Percentiles rank a stretch among this genome's conserved stretches.
phyloP scores from a whole-genome alignment of 1,140 invertebrate genomes.

The Araneus ventricosus region DNA sequence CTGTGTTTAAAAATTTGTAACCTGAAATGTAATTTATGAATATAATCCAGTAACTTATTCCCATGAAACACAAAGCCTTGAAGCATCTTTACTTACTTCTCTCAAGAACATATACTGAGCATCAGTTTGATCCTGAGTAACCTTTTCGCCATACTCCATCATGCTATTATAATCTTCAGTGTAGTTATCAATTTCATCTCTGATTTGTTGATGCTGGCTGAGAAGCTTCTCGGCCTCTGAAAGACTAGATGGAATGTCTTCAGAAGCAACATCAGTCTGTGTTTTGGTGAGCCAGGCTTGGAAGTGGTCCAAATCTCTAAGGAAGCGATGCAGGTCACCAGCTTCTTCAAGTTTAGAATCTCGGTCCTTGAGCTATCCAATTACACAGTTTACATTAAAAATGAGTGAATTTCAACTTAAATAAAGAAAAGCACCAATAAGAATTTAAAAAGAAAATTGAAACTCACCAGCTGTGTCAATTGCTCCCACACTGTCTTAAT shows the following conservation, averaged over 20 bases:
- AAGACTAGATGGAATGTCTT: constrained; percentile 97
- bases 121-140: constrained; percentile 91
- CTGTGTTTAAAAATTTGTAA: too few species aligned
- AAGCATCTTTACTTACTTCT: constrained; percentile 82
- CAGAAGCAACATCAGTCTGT: constrained; percentile 97
- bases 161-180: constrained; percentile 98
- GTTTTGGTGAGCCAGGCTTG: constrained; percentile 99
- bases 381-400: neutral
- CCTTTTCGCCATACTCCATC: constrained; percentile 99
- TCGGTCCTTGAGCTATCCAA: constrained; percentile 91
- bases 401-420: too few species aligned
- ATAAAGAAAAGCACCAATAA: constrained; percentile 7
- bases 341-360: constrained; percentile 99
- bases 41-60: too few species aligned
- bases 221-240: constrained; percentile 98
- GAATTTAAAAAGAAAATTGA: neutral
- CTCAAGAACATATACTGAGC: constrained; percentile 99
- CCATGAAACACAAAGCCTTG: neutral
- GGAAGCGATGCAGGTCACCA: constrained; percentile 98
- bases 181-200: constrained; percentile 99
- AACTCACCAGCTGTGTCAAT: constrained; percentile 93
- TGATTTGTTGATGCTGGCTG: constrained; percentile 96
- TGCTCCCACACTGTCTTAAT: constrained; percentile 97
- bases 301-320: constrained; percentile 99
- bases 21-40: too few species aligned